A percentile compares a stretch with the other conserved stretches of the same genome.
phyloP scores from a whole-genome alignment of 2,113 vertebrate species.

The Cinclus cinclus region DNA sequence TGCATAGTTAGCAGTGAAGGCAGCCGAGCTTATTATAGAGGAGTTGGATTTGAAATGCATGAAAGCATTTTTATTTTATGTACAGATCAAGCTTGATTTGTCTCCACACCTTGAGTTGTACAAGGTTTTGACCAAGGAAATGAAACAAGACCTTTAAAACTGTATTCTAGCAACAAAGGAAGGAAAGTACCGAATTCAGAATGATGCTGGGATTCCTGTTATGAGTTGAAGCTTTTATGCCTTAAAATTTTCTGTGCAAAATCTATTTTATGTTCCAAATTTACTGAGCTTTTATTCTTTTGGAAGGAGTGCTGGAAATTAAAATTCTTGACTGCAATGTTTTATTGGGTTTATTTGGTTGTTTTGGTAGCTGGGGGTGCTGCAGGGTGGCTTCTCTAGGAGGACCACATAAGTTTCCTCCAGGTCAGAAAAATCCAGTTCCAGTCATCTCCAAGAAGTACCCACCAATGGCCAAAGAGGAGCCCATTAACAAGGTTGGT shows the following conservation, averaged over 20 bases:
- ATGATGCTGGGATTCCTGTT: not conserved
- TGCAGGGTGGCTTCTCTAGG: not conserved
- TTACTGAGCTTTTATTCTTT: not conserved
- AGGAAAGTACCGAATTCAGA: not conserved
- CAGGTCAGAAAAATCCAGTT: not conserved
- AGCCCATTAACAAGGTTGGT: not conserved
- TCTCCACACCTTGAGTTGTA: not conserved
- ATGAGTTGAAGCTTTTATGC: not conserved
- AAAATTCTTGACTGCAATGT: not conserved
- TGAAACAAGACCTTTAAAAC: not conserved
- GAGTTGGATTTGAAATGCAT: not conserved
- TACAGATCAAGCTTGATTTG: not conserved
- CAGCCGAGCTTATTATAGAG: not conserved
- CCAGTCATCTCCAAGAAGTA: not conserved
- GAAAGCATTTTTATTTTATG: not conserved
- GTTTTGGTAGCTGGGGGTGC: not conserved
- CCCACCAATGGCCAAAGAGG: rapidly evolving
- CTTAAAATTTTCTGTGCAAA: not conserved
- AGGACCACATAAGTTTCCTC: not conserved
- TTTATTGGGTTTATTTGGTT: not conserved
- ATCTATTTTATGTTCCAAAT: not conserved
- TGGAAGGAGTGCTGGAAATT: not conserved
- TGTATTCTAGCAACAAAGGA: not conserved
- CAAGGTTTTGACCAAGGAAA: not conserved
- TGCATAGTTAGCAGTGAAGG: not conserved